Conservation (phyloP, 1,140 invertebrate genomes). For the Heliconius himera region DNA sequence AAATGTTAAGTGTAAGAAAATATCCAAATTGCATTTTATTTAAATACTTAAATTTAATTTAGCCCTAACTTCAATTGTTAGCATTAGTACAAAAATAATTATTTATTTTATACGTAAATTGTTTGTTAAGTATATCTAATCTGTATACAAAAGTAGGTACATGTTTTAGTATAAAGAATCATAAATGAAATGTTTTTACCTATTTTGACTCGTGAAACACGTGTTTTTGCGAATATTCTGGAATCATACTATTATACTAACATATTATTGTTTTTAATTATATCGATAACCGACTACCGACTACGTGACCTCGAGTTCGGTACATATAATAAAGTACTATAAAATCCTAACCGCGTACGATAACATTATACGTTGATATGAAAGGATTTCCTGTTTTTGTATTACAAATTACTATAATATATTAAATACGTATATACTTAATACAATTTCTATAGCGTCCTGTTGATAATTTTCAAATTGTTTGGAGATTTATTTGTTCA, state of each 20-base stretch:
- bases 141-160: too few relatives aligned
- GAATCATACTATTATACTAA: neutral
- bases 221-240: neutral
- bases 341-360: conserved; percentile 33
- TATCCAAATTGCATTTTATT: too few relatives aligned
- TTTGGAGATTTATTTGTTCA: neutral
- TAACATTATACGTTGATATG: conserved; percentile 30
- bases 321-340: conserved; percentile 31
- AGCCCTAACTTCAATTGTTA: too few relatives aligned
- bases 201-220: neutral
- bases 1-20: too few relatives aligned
- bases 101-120: too few relatives aligned
- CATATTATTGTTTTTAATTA: conserved; percentile 6
- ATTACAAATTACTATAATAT: conserved; percentile 10
- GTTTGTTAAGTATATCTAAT: too few relatives aligned
- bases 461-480: neutral
- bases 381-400: conserved; percentile 41
- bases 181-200: too few relatives aligned
- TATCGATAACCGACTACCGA: neutral
- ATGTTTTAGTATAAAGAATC: too few relatives aligned
- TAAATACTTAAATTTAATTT: too few relatives aligned
- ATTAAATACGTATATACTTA: neutral
- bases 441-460: neutral
- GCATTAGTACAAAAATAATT: too few relatives aligned
- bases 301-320: conserved; percentile 26